Evolutionary conservation across 2,113 vertebrate genomes (phyloP).

Genomic region (Ia io): DNA sequence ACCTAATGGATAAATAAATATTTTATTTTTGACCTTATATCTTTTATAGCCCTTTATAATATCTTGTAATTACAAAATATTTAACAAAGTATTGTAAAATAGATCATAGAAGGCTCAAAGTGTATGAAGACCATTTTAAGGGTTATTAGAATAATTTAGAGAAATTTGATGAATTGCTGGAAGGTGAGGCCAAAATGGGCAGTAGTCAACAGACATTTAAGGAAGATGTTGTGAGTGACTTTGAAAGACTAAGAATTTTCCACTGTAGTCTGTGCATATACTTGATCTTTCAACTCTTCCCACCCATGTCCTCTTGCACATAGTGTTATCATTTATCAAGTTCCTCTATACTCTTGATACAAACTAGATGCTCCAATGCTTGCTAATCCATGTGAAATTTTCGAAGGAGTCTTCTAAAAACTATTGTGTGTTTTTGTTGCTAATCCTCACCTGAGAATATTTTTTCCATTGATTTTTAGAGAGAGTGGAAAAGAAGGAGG

Average conservation of each 20-base stretch:
- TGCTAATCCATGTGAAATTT: neutral
- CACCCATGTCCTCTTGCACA: rapidly evolving
- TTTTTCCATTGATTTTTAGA: no score
- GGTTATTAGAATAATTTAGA: neutral
- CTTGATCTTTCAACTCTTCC: neutral
- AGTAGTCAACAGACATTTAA: neutral
- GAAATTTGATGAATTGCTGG: neutral
- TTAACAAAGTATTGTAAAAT: neutral
- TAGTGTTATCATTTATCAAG: neutral
- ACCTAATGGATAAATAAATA: neutral
- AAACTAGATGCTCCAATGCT: neutral
- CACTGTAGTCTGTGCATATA: neutral
- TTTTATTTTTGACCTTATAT: neutral
- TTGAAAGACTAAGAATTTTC: neutral
- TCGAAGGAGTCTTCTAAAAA: no score
- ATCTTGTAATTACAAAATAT: neutral
- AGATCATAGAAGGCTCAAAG: neutral
- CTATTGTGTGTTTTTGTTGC: neutral
- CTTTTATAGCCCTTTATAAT: neutral
- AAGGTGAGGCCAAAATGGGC: neutral
- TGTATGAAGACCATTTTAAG: neutral
- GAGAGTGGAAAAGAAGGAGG: no score
- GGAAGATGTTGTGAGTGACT: neutral
- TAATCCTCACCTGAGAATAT: no score
- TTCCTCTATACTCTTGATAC: neutral